These are phyloP conservation scores for Varecia variegata DNA, from an alignment of 2,797 vertebrate species.

Conservation along the genomic window DNA sequence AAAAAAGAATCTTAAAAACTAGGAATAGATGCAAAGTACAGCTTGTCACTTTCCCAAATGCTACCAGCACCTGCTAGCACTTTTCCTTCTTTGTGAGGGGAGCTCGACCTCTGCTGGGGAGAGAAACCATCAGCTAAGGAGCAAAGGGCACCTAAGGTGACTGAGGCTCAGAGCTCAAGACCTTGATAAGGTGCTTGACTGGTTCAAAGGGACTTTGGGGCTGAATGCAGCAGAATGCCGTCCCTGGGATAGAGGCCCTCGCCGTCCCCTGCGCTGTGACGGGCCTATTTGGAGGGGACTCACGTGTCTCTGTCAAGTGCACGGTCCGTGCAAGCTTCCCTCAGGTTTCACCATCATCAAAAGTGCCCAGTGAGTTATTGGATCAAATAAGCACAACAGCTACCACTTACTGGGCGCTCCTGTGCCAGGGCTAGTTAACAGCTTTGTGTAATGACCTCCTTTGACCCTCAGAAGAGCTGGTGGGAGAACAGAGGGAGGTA, in stretches of 20 bases:
- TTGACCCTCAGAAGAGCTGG: slow-evolving; percentile 1
- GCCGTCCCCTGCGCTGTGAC: background rate
- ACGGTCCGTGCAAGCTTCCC: background rate
- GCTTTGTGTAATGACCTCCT: slow-evolving; percentile 20
- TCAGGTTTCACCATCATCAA: background rate
- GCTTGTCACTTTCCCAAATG: background rate
- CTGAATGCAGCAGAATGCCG: background rate
- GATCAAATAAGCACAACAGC: background rate
- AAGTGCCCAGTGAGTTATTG: slow-evolving; percentile 16
- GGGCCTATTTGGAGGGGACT: background rate
- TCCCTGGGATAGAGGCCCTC: background rate
- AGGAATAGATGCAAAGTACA: background rate
- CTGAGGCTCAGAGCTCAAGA: background rate
- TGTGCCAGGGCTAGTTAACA: background rate
- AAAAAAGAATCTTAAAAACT: background rate
- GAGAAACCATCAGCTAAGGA: background rate
- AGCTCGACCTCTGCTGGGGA: background rate
- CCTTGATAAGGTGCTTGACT: background rate
- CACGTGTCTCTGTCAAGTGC: background rate
- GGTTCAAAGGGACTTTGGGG: background rate
- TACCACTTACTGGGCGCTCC: background rate
- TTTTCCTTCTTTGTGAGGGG: background rate
- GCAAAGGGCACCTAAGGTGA: background rate
- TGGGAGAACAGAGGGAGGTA: background rate
- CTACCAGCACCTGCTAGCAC: background rate